phyloP scores from a whole-genome alignment of 2,888 invertebrate species.

The Erannis defoliaria region DNA sequence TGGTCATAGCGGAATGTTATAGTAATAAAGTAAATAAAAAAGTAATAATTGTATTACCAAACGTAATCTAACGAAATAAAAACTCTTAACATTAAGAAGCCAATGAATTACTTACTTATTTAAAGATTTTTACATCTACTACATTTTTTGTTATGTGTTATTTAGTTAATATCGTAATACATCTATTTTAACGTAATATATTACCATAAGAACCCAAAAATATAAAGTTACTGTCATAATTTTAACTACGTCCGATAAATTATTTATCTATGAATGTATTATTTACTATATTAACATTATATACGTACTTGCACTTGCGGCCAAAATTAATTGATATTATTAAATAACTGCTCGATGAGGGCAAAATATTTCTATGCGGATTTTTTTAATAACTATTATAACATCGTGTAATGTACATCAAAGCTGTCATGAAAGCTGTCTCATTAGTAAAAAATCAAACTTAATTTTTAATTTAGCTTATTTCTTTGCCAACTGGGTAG shows the following conservation, averaged over 20 bases:
- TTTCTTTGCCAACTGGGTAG: neutral
- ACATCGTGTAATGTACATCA: neutral
- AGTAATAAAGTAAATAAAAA: conserved; percentile 56
- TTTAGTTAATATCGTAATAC: neutral
- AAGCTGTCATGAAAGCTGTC: neutral
- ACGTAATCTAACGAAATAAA: conserved; percentile 1
- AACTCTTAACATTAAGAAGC: neutral
- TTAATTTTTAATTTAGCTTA: neutral
- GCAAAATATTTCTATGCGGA: conserved; percentile 2
- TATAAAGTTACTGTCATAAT: neutral
- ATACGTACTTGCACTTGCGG: conserved; percentile 57
- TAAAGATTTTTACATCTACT: neutral
- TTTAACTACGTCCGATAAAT: neutral
- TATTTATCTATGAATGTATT: conserved; percentile 18
- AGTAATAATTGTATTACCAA: conserved; percentile 1
- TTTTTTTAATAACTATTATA: neutral
- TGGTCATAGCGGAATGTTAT: conserved; percentile 66
- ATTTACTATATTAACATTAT: conserved; percentile 18
- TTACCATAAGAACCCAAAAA: neutral
- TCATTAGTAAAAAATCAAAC: neutral
- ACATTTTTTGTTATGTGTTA: neutral
- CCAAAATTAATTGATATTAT: conserved; percentile 42
- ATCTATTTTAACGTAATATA: neutral
- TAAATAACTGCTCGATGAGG: conserved; percentile 32
- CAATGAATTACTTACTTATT: neutral